Percentiles rank a stretch among this genome's conserved stretches.
These are phyloP conservation scores for Globicephala melas DNA, from an alignment of 2,113 vertebrate species.

Conservation along the genomic window DNA sequence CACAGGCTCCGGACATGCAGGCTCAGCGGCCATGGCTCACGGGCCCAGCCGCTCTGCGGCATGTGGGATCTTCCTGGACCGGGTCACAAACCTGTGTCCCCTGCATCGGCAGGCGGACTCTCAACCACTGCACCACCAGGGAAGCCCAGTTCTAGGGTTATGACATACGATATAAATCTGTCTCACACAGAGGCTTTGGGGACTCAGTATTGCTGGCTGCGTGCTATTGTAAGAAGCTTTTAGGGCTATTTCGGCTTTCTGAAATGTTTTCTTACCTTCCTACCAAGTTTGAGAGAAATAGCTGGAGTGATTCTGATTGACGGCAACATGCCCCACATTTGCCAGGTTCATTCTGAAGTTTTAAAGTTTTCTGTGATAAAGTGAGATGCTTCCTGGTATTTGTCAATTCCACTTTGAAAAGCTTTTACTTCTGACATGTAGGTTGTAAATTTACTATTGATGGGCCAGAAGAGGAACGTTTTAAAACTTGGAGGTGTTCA, in stretches of 20 bases:
- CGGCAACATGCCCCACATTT: background rate
- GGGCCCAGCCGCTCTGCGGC: no score
- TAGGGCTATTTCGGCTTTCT: slow-evolving; percentile 65
- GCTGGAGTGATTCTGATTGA: slow-evolving; percentile 47
- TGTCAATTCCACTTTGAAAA: slow-evolving; percentile 8
- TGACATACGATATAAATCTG: slow-evolving; percentile 70
- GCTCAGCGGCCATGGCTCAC: no score
- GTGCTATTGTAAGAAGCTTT: slow-evolving; percentile 68
- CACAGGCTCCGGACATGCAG: no score
- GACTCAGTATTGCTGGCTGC: background rate
- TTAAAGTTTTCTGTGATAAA: slow-evolving; percentile 3
- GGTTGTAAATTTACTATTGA: slow-evolving; percentile 32
- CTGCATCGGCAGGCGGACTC: no score
- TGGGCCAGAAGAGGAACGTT: background rate
- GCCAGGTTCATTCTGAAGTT: background rate
- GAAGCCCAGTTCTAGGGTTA: slow-evolving; percentile 36
- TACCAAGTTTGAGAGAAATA: background rate
- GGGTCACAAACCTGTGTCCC: no score
- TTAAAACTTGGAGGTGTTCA: background rate
- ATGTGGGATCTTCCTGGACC: no score
- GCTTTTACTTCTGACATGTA: background rate
- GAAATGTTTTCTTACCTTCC: slow-evolving; percentile 67
- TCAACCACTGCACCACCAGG: no score
- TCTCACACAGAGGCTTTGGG: slow-evolving; percentile 37
- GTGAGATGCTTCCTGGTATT: slow-evolving; percentile 3